phyloP scores from a whole-genome alignment of 2,888 invertebrate genomes.

The Conops quadrifasciatus region DNA sequence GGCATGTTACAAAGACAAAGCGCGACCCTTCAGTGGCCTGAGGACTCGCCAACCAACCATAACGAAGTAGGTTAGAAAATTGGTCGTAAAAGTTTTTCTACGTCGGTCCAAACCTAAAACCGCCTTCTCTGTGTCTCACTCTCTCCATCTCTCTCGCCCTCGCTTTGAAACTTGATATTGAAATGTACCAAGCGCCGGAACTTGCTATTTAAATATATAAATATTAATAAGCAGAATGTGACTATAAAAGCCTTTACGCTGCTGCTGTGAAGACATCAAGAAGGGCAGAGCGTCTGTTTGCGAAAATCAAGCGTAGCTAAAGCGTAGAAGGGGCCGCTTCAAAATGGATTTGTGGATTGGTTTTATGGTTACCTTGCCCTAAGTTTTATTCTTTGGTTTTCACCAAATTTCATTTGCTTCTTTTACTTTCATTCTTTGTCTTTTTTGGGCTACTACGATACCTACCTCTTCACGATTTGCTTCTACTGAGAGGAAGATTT shows the following conservation, averaged over 20 bases:
- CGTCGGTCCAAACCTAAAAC: conserved; percentile 38
- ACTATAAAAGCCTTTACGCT: conserved; percentile 33
- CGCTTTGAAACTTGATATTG: too few relatives aligned
- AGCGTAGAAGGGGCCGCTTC: neutral
- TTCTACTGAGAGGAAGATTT: too few relatives aligned
- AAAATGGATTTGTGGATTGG: conserved; percentile 19
- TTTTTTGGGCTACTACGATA: neutral
- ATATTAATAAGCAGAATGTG: conserved; percentile 57
- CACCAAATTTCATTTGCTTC: too few relatives aligned
- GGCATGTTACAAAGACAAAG: too few relatives aligned
- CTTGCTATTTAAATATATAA: conserved; percentile 60
- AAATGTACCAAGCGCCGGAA: conserved; percentile 40
- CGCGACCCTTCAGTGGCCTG: neutral
- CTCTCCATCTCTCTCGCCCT: too few relatives aligned
- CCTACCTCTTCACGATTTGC: neutral
- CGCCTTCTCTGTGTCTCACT: conserved; percentile 35
- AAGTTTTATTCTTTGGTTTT: too few relatives aligned
- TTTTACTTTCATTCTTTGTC: too few relatives aligned
- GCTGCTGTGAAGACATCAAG: neutral
- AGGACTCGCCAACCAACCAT: neutral
- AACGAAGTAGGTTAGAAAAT: conserved; percentile 40
- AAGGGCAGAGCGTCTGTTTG: too few relatives aligned
- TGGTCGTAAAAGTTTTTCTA: conserved; percentile 45
- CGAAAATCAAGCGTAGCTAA: too few relatives aligned
- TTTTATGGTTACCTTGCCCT: conserved; percentile 27